Base-by-base conservation (phyloP, 2,888 invertebrate genomes). In the Bellardia pandia region DNA sequence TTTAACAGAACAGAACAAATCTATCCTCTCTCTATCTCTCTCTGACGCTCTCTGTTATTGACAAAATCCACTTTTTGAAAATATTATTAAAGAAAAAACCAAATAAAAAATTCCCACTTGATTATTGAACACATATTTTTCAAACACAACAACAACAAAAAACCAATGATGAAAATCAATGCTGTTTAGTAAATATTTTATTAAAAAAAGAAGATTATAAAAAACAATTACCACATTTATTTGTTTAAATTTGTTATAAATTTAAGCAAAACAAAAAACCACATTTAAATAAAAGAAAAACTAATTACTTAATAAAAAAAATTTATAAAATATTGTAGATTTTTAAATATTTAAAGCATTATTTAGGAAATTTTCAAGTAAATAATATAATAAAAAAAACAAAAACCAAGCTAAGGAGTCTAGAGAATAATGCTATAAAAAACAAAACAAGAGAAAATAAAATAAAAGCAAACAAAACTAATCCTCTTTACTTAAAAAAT, bases 401-500 rank as follows among this genome's bases (percentile, higher is more conserved):
- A 11, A 78, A 72, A 74, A 84, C 16, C 68, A 88, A 76, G 85
- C 88, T 86, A 85, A 90, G 89, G 88, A 87, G 86, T 89, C 86
- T 86, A 89, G 77, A 89, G 87, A 89, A 88, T 88, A 89, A 89
- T 89, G 90, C 89, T 92, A 90, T 68, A 88, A 77, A 83, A 90
- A 89, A 90, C 8, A 45, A 8, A 45, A 66, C 64, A 74, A 88
- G 9, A 30, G 69, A 90, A 45, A 45, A 8, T 7, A 30, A 75
- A 56, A 64, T 33, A 66, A 64, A 82, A 53, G 45, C 62, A 85
- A 90, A 90, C 62, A 85, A 90, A 90, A 90, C 89, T 90, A 90
- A 90, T 90, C 89, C 89, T 90, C 91, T 92, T 91, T 90, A 92
- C 91, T 91, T 90, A 92, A 90, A 90, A 66, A 71, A 81, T 86